A percentile compares a stretch with the other conserved stretches of the same genome.
Evolutionary conservation across 2,113 vertebrate species (phyloP).

Genomic region (Paraplagusia blochii): DNA sequence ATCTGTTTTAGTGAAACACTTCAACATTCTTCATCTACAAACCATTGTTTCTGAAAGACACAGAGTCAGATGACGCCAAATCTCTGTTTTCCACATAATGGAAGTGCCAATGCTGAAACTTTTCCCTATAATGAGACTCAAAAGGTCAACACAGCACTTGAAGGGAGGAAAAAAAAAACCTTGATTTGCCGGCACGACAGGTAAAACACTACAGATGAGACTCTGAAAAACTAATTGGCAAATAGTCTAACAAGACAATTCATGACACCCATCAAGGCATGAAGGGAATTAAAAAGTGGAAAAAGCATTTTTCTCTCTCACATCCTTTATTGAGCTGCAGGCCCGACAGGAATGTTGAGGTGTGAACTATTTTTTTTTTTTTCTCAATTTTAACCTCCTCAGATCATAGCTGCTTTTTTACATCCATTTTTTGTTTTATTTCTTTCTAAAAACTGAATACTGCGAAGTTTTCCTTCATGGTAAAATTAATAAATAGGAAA

Average conservation of each 20-base stretch:
- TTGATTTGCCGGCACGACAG: slow-evolving; percentile 17
- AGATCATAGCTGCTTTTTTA: too few species aligned
- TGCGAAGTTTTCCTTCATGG: too few species aligned
- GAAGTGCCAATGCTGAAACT: slow-evolving; percentile 21
- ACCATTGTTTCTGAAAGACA: slow-evolving; percentile 22
- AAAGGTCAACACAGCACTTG: slow-evolving; percentile 38
- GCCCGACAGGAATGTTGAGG: not conserved
- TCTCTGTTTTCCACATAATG: slow-evolving; percentile 17
- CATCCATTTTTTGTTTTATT: too few species aligned
- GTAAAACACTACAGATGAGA: slow-evolving; percentile 24
- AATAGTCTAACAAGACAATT: slow-evolving; percentile 7
- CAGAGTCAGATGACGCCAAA: slow-evolving; percentile 4
- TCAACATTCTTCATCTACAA: slow-evolving; percentile 12
- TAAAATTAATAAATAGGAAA: too few species aligned
- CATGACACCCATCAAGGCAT: slow-evolving; percentile 2
- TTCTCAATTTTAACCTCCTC: too few species aligned
- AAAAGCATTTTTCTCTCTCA: not conserved
- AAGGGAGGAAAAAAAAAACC: not conserved
- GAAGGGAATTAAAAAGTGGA: not conserved
- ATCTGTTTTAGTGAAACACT: not conserved
- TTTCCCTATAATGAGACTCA: slow-evolving; percentile 32
- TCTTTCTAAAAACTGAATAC: too few species aligned
- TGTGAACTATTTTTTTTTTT: too few species aligned
- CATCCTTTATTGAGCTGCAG: not conserved
- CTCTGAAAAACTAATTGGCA: slow-evolving; percentile 38